Percentiles rank a stretch among this genome's conserved stretches.
These are phyloP conservation scores for Ciconia maguari DNA, from an alignment of 2,113 vertebrate species.

Conservation along the genomic window DNA sequence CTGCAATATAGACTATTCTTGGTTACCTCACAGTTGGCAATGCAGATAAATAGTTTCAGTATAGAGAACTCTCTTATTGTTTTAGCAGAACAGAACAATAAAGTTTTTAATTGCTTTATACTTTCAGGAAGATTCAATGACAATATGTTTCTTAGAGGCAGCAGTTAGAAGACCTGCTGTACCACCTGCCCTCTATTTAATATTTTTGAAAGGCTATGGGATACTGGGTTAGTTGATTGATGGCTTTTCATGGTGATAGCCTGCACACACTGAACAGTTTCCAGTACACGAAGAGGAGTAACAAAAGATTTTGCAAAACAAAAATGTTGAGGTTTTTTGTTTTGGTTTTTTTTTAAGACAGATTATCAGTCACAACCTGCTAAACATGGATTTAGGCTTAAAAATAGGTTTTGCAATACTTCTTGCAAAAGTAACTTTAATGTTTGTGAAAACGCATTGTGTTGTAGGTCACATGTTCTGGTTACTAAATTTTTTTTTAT, in stretches of 20 bases:
- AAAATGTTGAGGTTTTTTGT: neutral
- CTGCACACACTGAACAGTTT: neutral
- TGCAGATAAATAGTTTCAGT: neutral
- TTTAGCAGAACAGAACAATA: neutral
- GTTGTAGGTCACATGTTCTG: neutral
- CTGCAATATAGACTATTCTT: neutral
- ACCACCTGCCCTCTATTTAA: neutral
- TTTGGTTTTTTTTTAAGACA: neutral
- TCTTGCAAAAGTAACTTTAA: neutral
- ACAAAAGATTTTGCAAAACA: neutral
- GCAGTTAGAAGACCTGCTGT: neutral
- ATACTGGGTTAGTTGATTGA: neutral
- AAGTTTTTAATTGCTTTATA: neutral
- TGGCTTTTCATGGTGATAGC: neutral
- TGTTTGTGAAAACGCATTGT: neutral
- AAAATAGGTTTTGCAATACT: neutral
- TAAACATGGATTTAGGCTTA: neutral
- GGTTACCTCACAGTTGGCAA: neutral
- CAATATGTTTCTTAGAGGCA: neutral
- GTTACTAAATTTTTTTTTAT: neutral
- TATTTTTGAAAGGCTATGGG: neutral
- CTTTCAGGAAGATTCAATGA: neutral
- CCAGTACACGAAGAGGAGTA: neutral
- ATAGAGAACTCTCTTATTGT: neutral
- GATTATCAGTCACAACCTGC: neutral